Evolutionary conservation across 64 coral and sea anemone genomes (phyloP).

Genomic region (Pachyseris speciosa): DNA sequence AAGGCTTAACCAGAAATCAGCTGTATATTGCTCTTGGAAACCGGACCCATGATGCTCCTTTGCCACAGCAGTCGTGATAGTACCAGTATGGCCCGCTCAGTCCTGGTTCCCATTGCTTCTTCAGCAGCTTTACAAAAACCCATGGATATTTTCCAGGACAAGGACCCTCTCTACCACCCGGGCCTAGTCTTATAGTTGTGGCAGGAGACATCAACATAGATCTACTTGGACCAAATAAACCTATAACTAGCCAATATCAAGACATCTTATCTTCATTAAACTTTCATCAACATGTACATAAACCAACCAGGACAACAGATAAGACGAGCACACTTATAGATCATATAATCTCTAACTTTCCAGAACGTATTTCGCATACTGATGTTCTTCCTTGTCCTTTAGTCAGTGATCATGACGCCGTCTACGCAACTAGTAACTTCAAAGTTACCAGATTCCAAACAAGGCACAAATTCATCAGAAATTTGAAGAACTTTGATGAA

Average conservation of each 20-base stretch:
- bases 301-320: constrained; percentile 42
- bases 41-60: constrained; percentile 35
- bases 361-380: constrained; percentile 19
- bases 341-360: constrained; percentile 37
- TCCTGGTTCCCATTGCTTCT: constrained; percentile 24
- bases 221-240: constrained; percentile 15
- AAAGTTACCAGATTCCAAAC: constrained; percentile 46
- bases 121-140: not conserved
- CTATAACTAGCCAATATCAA: constrained; percentile 19
- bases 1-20: constrained; percentile 33
- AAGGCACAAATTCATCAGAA: constrained; percentile 31
- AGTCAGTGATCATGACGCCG: constrained; percentile 34
- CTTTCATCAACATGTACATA: constrained; percentile 29
- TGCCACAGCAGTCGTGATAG: constrained; percentile 10
- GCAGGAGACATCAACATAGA: constrained; percentile 29
- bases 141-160: not conserved
- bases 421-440: constrained; percentile 18
- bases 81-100: constrained; percentile 30
- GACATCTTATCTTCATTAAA: constrained; percentile 20
- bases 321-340: constrained; percentile 36
- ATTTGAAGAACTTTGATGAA: constrained; percentile 26
- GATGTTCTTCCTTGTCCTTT: constrained; percentile 43
- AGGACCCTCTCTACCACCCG: too few relatives aligned
- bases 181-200: constrained; percentile 14
- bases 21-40: constrained; percentile 49